Evolutionary conservation across 2,797 vertebrate species (phyloP), one percentile per base, ranked within the genome.

Genomic region (Chelonia mydas): DNA sequence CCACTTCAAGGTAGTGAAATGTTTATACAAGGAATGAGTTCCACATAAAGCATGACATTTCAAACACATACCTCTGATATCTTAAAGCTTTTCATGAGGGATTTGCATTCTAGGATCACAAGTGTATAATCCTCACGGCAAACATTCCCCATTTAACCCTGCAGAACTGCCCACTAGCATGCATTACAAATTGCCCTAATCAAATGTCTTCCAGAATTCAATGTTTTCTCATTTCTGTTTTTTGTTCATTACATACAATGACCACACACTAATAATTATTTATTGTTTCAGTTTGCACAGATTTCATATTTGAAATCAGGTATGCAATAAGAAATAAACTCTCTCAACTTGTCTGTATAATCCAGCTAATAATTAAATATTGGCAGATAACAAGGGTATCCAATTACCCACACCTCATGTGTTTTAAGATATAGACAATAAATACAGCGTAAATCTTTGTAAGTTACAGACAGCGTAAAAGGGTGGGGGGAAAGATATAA

Each of bases 241-340:
- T 72, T 57, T 55, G 9, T 0, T 89, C 83, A 65, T 49, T 7
- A 23, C 45, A 47, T 12, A 72, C 37, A 50, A 27, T n/a, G 28
- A 55, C 27, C 11, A 23, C 16, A 25, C 5, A 61, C 76, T 45
- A 27, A 77, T 28, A 47, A 28, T 27, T 47, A 47, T 49, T 28
- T 47, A 76, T 49, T 16, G 27, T 45, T 25, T 31, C 74, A 16
- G 47, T 25, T 33, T 81, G 83, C 68, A 57, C 47, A 78, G 59
- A 83, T 0, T 77, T 25, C 4, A 1, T 0, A 2, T 54, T 80
- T 85, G 79, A 65, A 74, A 80, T 25, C 0, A 1, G 3, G 33
- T 87, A 92, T 72, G 3, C 23, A 61, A 89, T n/a, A 23, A 89
- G 65, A 74, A 78, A 84, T 37, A 61, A 91, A 61, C 1, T 23